Evolutionary conservation across 2,113 vertebrate genomes (phyloP).

Genomic region (Scomber japonicus): DNA sequence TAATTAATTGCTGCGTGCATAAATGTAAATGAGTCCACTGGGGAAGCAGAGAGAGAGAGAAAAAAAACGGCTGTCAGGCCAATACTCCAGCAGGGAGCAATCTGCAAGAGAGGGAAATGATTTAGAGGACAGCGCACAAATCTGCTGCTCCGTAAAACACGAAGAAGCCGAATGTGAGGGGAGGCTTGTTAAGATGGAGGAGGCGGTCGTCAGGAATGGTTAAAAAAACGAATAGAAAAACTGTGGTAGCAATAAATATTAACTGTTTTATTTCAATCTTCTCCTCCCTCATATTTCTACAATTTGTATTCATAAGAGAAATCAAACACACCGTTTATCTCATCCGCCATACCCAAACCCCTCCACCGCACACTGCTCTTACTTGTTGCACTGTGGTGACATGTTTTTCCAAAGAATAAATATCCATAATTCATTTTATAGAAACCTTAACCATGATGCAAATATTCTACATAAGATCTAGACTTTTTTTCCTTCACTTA

Average conservation of each 20-base stretch:
- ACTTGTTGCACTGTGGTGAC: background rate
- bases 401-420: conserved; percentile 8
- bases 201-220: conserved; percentile 38
- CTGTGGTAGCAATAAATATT: conserved; percentile 58
- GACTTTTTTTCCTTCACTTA: conserved; percentile 7
- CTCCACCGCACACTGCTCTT: background rate
- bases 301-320: conserved; percentile 41
- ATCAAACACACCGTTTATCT: conserved; percentile 38
- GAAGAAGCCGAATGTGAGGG: conserved; percentile 30
- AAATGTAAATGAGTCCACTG: conserved; percentile 80
- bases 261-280: conserved; percentile 33
- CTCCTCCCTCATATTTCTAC: conserved; percentile 8
- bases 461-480: background rate
- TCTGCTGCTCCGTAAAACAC: conserved; percentile 65
- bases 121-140: conserved; percentile 79
- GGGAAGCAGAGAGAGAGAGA: conserved; percentile 46
- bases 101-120: conserved; percentile 82
- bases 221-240: conserved; percentile 29
- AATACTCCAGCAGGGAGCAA: conserved; percentile 78
- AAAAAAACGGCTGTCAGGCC: conserved; percentile 62
- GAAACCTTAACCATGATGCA: background rate
- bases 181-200: conserved; percentile 52
- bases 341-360: conserved; percentile 6
- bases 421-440: background rate
- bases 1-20: conserved; percentile 82